Base-by-base conservation (phyloP, 2,888 invertebrate genomes). In the Temnothorax ravouxi region DNA sequence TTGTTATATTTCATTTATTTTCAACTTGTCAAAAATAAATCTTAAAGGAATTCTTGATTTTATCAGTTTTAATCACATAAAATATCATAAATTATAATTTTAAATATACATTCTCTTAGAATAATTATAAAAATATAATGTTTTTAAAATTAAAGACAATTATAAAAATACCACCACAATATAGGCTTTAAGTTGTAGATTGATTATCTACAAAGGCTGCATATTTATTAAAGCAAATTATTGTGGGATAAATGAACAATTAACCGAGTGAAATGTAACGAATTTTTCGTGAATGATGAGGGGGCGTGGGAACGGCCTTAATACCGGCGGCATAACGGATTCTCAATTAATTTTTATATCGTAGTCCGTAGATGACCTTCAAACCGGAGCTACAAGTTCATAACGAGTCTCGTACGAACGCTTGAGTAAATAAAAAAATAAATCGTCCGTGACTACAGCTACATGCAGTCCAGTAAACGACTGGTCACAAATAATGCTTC, bases 241-340 rank as follows among this genome's bases (percentile, higher is more conserved):
- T 47, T 47, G 41, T 54, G 41, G n/a, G n/a, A 1, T 29, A 13
- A 56, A 66, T 25, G 2, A 6, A n/a, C n/a, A n/a, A 25, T 76
- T n/a, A 59, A 38, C 18, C 38, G 54, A 38, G 21, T 8, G 15
- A 41, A 41, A 44, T 41, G 25, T 56, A 59, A 81, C 47, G 29
- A 76, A 82, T 86, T 87, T n/a, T 86, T 77, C 84, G 77, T 59
- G 75, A 54, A 61, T 41, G 54, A 44, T 38, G 9, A 44, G 38
- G 44, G 66, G 62, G 81, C 79, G 56, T 88, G 88, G 38, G 86
- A 88, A 88, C 74, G 86, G 83, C 54, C 77, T 86, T 84, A 69
- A 76, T 21, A 54, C 29, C 67, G 25, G n/a, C 59, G 54, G 21
- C 11, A 61, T 44, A 72, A 80, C 66, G 71, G 69, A 72, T 56